phyloP scores from a whole-genome alignment of 2,797 vertebrate genomes.

The Platyrinchus mystaceus region DNA sequence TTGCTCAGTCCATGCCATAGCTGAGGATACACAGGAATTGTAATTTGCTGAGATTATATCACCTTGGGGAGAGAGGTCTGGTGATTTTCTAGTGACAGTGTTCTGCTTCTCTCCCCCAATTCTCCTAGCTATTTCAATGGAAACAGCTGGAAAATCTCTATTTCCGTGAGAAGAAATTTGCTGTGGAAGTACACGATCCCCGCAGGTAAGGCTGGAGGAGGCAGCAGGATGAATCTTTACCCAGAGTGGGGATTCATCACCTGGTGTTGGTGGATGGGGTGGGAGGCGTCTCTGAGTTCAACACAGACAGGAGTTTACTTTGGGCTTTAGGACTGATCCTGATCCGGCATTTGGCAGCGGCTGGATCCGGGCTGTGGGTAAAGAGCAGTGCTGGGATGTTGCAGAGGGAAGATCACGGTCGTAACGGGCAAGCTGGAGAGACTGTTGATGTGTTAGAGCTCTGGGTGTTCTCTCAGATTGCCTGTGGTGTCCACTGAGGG shows the following conservation, averaged over 20 bases:
- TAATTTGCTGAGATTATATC: background rate
- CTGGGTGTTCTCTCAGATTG: background rate
- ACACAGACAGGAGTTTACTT: background rate
- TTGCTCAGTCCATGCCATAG: background rate
- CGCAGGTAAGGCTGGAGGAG: slow-evolving; percentile 80
- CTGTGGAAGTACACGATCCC: slow-evolving; percentile 95
- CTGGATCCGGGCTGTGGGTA: background rate
- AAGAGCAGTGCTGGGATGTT: background rate
- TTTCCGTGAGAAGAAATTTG: slow-evolving; percentile 98
- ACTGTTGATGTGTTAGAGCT: background rate
- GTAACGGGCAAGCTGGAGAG: background rate
- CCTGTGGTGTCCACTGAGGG: fast-evolving
- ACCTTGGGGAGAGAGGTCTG: background rate
- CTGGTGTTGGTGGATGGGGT: fast-evolving
- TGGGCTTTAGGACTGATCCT: background rate
- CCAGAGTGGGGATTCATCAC: background rate
- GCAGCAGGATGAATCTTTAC: background rate
- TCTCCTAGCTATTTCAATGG: slow-evolving; percentile 90
- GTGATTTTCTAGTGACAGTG: background rate
- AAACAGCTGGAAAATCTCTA: slow-evolving; percentile 97
- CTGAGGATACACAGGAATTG: background rate
- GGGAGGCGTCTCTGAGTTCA: background rate
- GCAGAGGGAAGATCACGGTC: background rate
- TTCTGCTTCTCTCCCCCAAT: background rate
- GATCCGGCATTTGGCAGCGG: background rate